Conservation (phyloP, 2,797 vertebrate genomes). For the Setipinna tenuifilis region DNA sequence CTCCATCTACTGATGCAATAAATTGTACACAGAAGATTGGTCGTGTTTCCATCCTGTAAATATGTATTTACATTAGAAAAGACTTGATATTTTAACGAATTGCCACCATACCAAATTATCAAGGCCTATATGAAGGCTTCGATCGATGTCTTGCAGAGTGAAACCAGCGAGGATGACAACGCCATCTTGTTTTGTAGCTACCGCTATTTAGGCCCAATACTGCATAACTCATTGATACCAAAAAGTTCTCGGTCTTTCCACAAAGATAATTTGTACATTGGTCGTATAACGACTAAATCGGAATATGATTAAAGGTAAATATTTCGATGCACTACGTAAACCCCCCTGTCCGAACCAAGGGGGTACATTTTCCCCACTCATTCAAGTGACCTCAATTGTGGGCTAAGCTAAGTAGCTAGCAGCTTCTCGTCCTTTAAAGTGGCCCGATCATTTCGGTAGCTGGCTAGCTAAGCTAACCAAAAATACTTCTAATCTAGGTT, state of each 20-base stretch:
- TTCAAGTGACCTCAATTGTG: conserved; percentile 17
- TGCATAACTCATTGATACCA: conserved; percentile 76
- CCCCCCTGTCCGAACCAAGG: background rate
- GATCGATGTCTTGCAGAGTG: conserved; percentile 59
- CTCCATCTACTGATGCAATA: background rate
- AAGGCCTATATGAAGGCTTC: conserved; percentile 24
- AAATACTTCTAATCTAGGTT: background rate
- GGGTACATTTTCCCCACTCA: conserved; percentile 6
- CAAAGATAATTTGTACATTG: background rate
- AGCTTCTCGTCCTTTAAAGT: conserved; percentile 5
- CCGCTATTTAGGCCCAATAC: conserved; percentile 75
- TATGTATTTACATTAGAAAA: background rate
- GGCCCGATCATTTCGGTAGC: conserved; percentile 52
- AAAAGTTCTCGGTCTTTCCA: background rate
- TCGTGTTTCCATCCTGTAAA: background rate
- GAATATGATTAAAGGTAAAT: background rate
- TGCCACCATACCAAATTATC: background rate
- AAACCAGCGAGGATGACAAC: conserved; percentile 76
- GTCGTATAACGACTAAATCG: background rate
- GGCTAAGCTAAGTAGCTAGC: conserved; percentile 26
- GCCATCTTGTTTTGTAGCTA: conserved; percentile 90
- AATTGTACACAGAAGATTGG: background rate
- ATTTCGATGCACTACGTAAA: too few relatives aligned
- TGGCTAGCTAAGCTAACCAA: conserved; percentile 57
- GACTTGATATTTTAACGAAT: background rate